phyloP scores from a whole-genome alignment of 2,888 invertebrate species.

The Dynastes hyllus region DNA sequence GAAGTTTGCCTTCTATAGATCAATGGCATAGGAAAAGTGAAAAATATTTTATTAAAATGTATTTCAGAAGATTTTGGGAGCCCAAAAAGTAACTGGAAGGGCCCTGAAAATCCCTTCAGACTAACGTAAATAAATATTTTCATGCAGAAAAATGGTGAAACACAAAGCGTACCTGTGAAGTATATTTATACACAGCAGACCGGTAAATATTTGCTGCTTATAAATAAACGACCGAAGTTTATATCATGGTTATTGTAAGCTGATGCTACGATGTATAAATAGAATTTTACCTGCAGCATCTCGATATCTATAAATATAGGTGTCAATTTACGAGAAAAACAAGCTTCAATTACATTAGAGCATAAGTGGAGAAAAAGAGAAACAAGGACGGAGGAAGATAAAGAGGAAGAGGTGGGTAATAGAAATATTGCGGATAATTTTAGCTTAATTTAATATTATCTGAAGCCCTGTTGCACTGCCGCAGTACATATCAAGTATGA shows the following conservation, averaged over 20 bases:
- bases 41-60: too few relatives aligned
- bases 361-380: not conserved
- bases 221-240: constrained; percentile 4
- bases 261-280: constrained; percentile 28
- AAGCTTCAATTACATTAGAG: constrained; percentile 40
- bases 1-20: too few relatives aligned
- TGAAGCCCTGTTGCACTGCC: not conserved
- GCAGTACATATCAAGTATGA: not conserved
- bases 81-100: too few relatives aligned
- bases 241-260: constrained; percentile 30
- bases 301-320: constrained; percentile 37
- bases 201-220: constrained; percentile 11
- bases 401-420: not conserved
- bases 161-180: too few relatives aligned
- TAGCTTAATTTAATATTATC: constrained; percentile 31
- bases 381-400: not conserved
- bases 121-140: too few relatives aligned
- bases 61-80: too few relatives aligned
- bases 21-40: too few relatives aligned
- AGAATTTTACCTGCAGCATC: constrained; percentile 40
- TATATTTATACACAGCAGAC: not conserved
- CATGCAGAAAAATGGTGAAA: too few relatives aligned
- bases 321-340: constrained; percentile 39
- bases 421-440: constrained; percentile 18
- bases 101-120: too few relatives aligned